Percentiles rank a stretch among this genome's conserved stretches.
Conservation (phyloP, 2,888 invertebrate species). For the Apamea anceps region DNA sequence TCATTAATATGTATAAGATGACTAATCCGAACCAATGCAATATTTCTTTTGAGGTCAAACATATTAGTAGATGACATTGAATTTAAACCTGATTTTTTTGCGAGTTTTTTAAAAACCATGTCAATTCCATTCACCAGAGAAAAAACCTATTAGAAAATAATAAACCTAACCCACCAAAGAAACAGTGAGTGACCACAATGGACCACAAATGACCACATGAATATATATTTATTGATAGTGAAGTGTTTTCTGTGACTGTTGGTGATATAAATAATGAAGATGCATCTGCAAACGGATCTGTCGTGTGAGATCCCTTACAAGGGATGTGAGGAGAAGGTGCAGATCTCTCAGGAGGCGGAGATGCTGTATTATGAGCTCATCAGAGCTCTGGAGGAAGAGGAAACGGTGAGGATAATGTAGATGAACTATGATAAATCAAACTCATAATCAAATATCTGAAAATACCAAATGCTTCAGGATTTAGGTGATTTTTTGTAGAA, state of each 20-base stretch:
- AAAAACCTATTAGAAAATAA: conserved; percentile 28
- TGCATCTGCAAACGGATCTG: conserved; percentile 86
- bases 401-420: conserved; percentile 81
- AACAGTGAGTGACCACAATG: conserved; percentile 48
- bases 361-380: conserved; percentile 89
- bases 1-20: conserved; percentile 31
- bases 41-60: conserved; percentile 7
- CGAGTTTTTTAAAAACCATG: conserved; percentile 2
- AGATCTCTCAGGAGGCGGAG: conserved; percentile 88
- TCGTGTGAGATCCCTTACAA: conserved; percentile 82
- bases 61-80: conserved; percentile 12
- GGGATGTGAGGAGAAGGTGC: conserved; percentile 82
- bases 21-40: conserved; percentile 19
- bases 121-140: background rate
- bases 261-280: conserved; percentile 76
- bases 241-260: conserved; percentile 64
- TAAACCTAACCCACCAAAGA: conserved; percentile 55
- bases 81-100: background rate
- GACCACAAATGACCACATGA: conserved; percentile 31
- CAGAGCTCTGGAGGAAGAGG: conserved; percentile 87
- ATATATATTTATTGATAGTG: conserved; percentile 52
- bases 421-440: background rate
- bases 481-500: background rate
- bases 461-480: background rate
- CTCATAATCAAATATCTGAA: background rate